Percentiles rank a stretch among this genome's conserved stretches.
Evolutionary conservation across 1,140 invertebrate species (phyloP).

Genomic region (Scaptomyza graminum): DNA sequence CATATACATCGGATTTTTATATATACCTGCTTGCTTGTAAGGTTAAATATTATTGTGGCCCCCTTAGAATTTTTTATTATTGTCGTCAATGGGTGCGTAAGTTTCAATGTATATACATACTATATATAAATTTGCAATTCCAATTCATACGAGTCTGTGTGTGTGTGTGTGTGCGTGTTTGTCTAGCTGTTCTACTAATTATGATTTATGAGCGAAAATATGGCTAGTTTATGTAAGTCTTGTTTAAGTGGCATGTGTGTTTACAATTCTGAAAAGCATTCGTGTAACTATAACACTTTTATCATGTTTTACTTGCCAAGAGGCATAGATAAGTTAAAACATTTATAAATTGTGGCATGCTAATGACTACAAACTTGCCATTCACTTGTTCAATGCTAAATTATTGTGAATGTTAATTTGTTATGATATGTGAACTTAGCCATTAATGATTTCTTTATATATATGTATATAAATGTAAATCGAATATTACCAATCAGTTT

Average conservation of each 20-base stretch:
- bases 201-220: conserved; percentile 64
- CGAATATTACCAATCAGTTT: not conserved
- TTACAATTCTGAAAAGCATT: conserved; percentile 49
- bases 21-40: conserved; percentile 39
- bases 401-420: conserved; percentile 21
- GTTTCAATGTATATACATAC: conserved; percentile 33
- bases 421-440: conserved; percentile 20
- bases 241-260: conserved; percentile 52
- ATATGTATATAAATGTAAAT: not conserved
- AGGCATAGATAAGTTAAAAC: conserved; percentile 27
- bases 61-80: conserved; percentile 28
- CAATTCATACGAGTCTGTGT: conserved; percentile 36
- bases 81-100: conserved; percentile 56
- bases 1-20: conserved; percentile 51
- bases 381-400: conserved; percentile 16
- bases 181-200: conserved; percentile 49
- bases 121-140: conserved; percentile 42
- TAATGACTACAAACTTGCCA: conserved; percentile 37
- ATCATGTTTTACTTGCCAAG: conserved; percentile 32
- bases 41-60: conserved; percentile 49
- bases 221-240: conserved; percentile 62
- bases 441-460: not conserved
- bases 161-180: too few relatives aligned
- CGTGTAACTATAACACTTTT: conserved; percentile 39
- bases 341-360: conserved; percentile 51